phyloP scores from a whole-genome alignment of 1,140 invertebrate species.

The Polypedilum pembai region DNA sequence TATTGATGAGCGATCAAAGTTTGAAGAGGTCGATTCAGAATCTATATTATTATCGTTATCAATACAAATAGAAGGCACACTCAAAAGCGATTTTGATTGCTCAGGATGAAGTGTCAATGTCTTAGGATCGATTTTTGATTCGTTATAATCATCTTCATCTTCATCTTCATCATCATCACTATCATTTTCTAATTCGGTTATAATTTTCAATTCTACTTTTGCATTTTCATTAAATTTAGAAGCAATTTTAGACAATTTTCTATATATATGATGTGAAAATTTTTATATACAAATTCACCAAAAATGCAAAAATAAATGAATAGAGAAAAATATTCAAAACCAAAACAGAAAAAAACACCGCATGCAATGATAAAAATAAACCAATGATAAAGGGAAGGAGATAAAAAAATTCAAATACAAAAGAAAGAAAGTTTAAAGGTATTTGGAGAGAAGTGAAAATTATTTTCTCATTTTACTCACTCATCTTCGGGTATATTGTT shows the following conservation, averaged over 20 bases:
- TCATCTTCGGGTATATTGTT: slow-evolving; percentile 50
- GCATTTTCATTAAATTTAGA: background rate
- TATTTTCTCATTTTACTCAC: slow-evolving; percentile 48
- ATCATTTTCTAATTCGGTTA: background rate
- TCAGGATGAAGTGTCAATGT: slow-evolving; percentile 43
- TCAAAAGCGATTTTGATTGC: slow-evolving; percentile 34
- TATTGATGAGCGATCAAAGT: background rate
- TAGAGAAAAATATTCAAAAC: background rate
- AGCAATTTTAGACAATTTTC: background rate
- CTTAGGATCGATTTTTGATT: slow-evolving; percentile 40
- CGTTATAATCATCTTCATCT: background rate
- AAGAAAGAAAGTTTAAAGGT: slow-evolving; percentile 33
- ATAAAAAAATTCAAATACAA: slow-evolving; percentile 36
- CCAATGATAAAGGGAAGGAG: slow-evolving; percentile 23
- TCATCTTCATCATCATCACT: too few species aligned
- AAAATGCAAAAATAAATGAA: background rate
- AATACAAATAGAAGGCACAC: slow-evolving; percentile 32
- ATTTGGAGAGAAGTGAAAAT: slow-evolving; percentile 32
- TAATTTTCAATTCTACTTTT: background rate
- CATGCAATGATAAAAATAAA: too few species aligned
- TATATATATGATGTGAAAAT: background rate
- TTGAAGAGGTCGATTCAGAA: slow-evolving; percentile 32
- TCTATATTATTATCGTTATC: slow-evolving; percentile 42
- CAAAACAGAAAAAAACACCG: background rate
- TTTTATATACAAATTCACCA: background rate